Percentiles rank a stretch among this genome's conserved stretches.
Evolutionary conservation across 2,797 vertebrate species (phyloP).

Genomic region (Galaxias olidus): DNA sequence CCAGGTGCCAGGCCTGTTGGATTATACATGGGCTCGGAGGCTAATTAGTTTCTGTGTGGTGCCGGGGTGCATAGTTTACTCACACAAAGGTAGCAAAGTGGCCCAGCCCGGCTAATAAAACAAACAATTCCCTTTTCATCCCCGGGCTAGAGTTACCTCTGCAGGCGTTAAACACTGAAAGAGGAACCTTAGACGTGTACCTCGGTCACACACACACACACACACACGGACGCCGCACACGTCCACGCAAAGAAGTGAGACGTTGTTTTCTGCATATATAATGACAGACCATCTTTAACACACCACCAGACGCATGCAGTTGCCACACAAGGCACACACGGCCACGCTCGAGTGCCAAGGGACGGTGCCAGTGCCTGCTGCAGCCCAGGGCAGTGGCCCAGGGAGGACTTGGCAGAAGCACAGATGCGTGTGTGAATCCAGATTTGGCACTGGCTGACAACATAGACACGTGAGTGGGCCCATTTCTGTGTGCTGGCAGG

Average conservation of each 20-base stretch:
- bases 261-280: no score
- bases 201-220: not conserved
- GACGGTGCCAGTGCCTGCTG: not conserved
- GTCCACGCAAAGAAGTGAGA: no score
- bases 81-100: conserved; percentile 33
- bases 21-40: conserved; percentile 2
- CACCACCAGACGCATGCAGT: not conserved
- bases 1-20: not conserved
- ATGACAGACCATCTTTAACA: no score
- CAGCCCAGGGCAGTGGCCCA: not conserved
- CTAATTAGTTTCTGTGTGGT: conserved; percentile 35
- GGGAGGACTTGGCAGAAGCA: conserved; percentile 3
- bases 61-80: conserved; percentile 34
- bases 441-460: not conserved
- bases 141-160: not conserved
- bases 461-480: conserved; percentile 1
- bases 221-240: not conserved
- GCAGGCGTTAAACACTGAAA: not conserved
- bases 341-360: not conserved
- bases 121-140: not conserved
- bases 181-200: not conserved
- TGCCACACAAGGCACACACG: not conserved
- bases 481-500: not conserved
- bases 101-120: not conserved
- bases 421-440: not conserved